Evolutionary conservation across 2,797 vertebrate species (phyloP).

Genomic region (Gastrophryne carolinensis): DNA sequence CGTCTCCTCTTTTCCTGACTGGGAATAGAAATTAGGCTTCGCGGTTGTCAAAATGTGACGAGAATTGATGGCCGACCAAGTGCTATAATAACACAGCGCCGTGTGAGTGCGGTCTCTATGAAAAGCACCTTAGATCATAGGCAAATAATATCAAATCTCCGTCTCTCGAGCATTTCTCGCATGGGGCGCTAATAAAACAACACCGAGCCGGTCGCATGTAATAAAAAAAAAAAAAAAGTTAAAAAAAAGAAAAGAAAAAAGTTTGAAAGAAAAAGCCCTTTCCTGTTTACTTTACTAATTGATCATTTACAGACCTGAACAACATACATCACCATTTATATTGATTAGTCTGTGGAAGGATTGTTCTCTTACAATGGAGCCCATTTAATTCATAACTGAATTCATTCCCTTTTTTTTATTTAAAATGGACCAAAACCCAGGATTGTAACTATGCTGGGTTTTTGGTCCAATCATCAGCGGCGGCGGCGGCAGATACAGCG

Average conservation of each 20-base stretch:
- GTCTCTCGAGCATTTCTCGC: background rate
- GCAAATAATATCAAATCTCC: constrained; percentile 35
- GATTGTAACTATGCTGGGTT: no score
- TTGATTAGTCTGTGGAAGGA: constrained; percentile 5
- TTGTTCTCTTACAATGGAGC: no score
- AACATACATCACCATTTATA: constrained; percentile 19
- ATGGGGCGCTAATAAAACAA: constrained; percentile 29
- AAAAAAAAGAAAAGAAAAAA: no score
- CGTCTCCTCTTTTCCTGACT: constrained; percentile 2
- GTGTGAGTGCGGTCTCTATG: constrained; percentile 28
- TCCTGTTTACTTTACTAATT: constrained; percentile 17
- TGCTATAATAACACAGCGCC: constrained; percentile 25
- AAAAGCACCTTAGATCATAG: constrained; percentile 32
- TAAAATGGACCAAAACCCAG: no score
- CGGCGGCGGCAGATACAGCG: no score
- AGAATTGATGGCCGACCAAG: constrained; percentile 30
- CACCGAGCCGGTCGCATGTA: constrained; percentile 6
- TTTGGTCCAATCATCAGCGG: no score
- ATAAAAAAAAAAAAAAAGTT: background rate
- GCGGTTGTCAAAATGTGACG: constrained; percentile 31
- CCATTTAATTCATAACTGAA: background rate
- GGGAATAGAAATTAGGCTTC: constrained; percentile 17
- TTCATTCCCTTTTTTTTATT: constrained; percentile 15
- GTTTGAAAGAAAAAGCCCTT: background rate
- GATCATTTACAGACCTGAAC: background rate